Conservation (phyloP, 2,888 invertebrate species). For the Hypselothyrea guttata region DNA sequence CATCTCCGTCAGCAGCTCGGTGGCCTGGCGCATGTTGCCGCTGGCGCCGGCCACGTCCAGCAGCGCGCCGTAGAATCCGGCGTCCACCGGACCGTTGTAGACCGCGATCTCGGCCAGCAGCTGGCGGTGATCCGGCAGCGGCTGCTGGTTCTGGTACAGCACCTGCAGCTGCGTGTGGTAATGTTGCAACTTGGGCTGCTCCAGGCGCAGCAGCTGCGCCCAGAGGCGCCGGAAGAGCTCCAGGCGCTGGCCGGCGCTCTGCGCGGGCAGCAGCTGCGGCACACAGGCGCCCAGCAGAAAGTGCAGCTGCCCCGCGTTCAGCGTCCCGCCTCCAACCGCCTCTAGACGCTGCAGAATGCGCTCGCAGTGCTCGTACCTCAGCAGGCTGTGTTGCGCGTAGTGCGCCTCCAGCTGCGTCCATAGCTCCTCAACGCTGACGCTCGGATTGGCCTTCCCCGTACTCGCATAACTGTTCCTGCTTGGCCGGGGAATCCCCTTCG, state of each 20-base stretch:
- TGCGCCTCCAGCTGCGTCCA: conserved; percentile 61
- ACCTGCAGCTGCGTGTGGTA: conserved; percentile 85
- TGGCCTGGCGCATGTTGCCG: conserved; percentile 85
- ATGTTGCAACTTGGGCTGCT: conserved; percentile 59
- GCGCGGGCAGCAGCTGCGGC: conserved; percentile 83
- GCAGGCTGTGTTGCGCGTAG: conserved; percentile 57
- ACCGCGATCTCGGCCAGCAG: conserved; percentile 81
- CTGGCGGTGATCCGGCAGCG: conserved; percentile 64
- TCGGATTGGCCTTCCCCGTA: not conserved
- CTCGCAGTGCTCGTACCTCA: conserved; percentile 57
- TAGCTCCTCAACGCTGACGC: conserved; percentile 35
- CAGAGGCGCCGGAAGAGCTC: conserved; percentile 84
- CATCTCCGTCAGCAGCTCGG: conserved; percentile 85
- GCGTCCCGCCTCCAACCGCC: not conserved
- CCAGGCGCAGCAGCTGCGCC: conserved; percentile 82
- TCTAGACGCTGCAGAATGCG: conserved; percentile 62
- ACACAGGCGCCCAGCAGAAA: conserved; percentile 84
- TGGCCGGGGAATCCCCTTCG: conserved; percentile 4
- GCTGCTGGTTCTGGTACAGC: conserved; percentile 85
- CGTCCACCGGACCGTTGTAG: conserved; percentile 59
- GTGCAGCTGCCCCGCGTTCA: conserved; percentile 61
- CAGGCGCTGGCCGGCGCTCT: conserved; percentile 83
- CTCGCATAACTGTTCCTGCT: conserved; percentile 18
- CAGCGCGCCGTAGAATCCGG: conserved; percentile 84
- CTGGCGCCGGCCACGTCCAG: conserved; percentile 84